Evolutionary conservation across 92 coral and sea anemone species (phyloP).

Genomic region (Parazoanthus swiftii): DNA sequence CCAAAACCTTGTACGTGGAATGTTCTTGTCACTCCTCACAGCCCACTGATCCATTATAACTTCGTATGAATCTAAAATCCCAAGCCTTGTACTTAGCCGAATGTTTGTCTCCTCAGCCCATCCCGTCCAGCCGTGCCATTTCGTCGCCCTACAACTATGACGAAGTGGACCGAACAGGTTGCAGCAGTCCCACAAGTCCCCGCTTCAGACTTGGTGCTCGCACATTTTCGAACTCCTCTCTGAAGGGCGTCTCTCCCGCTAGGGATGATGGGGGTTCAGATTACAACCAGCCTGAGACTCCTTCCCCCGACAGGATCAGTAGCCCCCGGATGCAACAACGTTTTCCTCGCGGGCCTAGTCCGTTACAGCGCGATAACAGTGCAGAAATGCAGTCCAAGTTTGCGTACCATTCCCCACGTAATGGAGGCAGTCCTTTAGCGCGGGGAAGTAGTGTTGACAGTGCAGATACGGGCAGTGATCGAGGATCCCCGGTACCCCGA

Average conservation of each 20-base stretch:
- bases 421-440: conserved; percentile 60
- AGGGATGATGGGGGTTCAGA: conserved; percentile 48
- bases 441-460: conserved; percentile 38
- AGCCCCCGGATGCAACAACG: conserved; percentile 33
- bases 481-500: conserved; percentile 59
- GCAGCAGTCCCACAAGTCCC: conserved; percentile 66
- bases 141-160: conserved; percentile 70
- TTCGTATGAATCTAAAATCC: background rate
- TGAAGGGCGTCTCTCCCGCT: conserved; percentile 61
- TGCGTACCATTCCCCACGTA: conserved; percentile 63
- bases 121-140: conserved; percentile 64
- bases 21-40: too few species aligned
- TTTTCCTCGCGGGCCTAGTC: conserved; percentile 32
- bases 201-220: conserved; percentile 91
- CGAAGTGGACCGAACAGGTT: conserved; percentile 59
- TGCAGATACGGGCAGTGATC: conserved; percentile 33
- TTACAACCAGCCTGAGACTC: conserved; percentile 3
- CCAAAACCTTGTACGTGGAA: background rate
- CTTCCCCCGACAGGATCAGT: conserved; percentile 30
- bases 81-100: background rate
- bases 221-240: conserved; percentile 80
- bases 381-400: conserved; percentile 56
- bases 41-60: too few species aligned
- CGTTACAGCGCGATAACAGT: conserved; percentile 70
- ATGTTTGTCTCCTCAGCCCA: conserved; percentile 55